Evolutionary conservation across 2,888 invertebrate genomes (phyloP), one percentile per base, ranked within the genome.

Genomic region (Dicyrtoma fusca): DNA sequence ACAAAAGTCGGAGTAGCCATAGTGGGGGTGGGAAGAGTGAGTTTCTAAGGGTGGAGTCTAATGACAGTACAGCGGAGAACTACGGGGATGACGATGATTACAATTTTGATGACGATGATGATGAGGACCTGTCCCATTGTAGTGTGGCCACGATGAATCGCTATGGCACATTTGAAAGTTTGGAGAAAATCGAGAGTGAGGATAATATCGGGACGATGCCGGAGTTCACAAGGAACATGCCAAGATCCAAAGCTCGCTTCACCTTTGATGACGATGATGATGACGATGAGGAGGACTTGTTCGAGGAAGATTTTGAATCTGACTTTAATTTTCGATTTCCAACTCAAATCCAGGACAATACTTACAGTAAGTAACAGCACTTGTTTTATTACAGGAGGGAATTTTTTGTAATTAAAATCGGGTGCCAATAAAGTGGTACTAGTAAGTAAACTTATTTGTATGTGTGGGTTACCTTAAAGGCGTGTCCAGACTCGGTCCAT

Each of bases 71-170:
- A 2, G 78, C 72, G 6, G 80, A 79, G 66, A 78, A 79, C 68
- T 79, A 76, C 57, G 80, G 79, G n/a, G 80, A 80, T 73, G 77
- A 77, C 49, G 80, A 78, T 66, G 80, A 80, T 63, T 77, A 77
- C 62, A 72, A 78, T 59, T 76, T 76, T 73, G 75, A 77, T 64
- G 71, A 73, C 66, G 76, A 76, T 19, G 78, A 78, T 14, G 74
- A 74, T 4, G 78, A 77, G 26, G 80, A 79, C 57, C 61, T 79
- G n/a, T 75, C 75, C 14, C 78, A 79, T 59, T 80, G 78, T 70
- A 77, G 77, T 69, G 76, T 77, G 1, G 77, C 80, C 17, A 78
- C 80, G 1, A 77, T 80, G 51, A 80, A 80, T 69, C 77, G 80
- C 17, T 80, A 80, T 69, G 80, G 79, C 17, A 79, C 80, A 65